Percentiles rank a stretch among this genome's conserved stretches.
These are phyloP conservation scores for Notocelia uddmanniana DNA, from an alignment of 2,888 invertebrate genomes.

Conservation along the genomic window DNA sequence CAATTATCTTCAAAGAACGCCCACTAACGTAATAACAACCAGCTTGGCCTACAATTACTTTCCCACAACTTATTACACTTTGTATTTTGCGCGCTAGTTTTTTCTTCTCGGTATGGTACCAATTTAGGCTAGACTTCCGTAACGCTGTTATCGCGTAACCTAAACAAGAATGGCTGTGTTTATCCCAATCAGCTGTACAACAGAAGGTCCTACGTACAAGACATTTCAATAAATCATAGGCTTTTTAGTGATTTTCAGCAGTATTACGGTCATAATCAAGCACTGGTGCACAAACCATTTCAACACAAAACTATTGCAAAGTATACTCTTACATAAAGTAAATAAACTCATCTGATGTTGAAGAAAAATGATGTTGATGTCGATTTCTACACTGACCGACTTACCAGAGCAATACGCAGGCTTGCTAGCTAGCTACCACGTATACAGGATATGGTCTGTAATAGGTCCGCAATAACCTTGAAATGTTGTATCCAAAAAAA, in stretches of 20 bases:
- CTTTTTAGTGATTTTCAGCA: neutral
- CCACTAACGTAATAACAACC: neutral
- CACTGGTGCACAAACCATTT: constrained; percentile 1
- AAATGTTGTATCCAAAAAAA: too few relatives aligned
- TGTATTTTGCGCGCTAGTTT: neutral
- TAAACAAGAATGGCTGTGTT: constrained; percentile 27
- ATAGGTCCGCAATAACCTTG: too few relatives aligned
- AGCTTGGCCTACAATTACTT: neutral
- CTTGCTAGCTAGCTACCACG: too few relatives aligned
- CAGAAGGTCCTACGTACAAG: neutral
- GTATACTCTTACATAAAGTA: constrained; percentile 5
- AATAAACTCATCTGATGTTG: neutral
- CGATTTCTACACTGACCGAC: neutral
- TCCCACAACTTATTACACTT: constrained; percentile 1
- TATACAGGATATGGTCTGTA: too few relatives aligned
- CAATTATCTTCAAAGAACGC: neutral
- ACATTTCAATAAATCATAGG: neutral
- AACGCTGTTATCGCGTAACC: constrained; percentile 29
- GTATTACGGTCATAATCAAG: neutral
- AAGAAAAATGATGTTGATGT: neutral
- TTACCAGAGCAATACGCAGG: neutral
- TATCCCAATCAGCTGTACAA: neutral
- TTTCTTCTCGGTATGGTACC: constrained; percentile 17
- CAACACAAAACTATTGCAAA: constrained; percentile 12
- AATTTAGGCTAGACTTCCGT: constrained; percentile 28